Conservation (phyloP, 1,140 invertebrate genomes). For the Drosophila navojoa region DNA sequence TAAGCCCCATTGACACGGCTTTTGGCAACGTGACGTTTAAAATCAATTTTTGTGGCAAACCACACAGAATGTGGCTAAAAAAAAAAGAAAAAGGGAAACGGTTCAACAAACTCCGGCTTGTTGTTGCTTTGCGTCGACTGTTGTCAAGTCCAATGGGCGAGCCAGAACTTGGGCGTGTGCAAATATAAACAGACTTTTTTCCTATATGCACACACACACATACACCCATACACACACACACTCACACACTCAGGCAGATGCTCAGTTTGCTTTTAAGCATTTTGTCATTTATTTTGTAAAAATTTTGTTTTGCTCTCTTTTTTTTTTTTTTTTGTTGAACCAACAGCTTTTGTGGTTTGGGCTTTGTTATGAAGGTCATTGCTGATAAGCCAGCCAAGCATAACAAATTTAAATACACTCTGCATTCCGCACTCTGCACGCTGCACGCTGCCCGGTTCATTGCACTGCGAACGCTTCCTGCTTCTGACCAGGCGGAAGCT, state of each 20-base stretch:
- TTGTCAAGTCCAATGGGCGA: conserved; percentile 33
- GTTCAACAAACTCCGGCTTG: conserved; percentile 38
- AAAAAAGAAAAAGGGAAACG: not conserved
- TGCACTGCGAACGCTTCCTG: conserved; percentile 59
- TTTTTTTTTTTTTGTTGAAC: conserved; percentile 19
- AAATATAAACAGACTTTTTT: conserved; percentile 59
- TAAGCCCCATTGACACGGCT: conserved; percentile 48
- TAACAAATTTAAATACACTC: conserved; percentile 26
- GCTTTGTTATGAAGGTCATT: conserved; percentile 66
- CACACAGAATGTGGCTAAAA: conserved; percentile 19
- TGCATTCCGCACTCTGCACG: conserved; percentile 1
- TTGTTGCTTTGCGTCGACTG: conserved; percentile 35
- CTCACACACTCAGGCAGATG: no score
- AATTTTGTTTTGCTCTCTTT: not conserved
- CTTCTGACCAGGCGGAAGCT: conserved; percentile 46
- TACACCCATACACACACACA: not conserved
- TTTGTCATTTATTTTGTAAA: conserved; percentile 29
- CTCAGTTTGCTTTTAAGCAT: conserved; percentile 34
- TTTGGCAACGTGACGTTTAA: conserved; percentile 67
- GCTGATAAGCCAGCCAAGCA: conserved; percentile 64
- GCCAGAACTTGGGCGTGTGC: conserved; percentile 55
- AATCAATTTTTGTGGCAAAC: conserved; percentile 72
- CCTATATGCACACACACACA: conserved; percentile 17
- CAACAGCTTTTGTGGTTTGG: conserved; percentile 40
- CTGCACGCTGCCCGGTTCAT: conserved; percentile 47